Conservation (phyloP, 1,140 invertebrate genomes). For the Drosophila persimilis region DNA sequence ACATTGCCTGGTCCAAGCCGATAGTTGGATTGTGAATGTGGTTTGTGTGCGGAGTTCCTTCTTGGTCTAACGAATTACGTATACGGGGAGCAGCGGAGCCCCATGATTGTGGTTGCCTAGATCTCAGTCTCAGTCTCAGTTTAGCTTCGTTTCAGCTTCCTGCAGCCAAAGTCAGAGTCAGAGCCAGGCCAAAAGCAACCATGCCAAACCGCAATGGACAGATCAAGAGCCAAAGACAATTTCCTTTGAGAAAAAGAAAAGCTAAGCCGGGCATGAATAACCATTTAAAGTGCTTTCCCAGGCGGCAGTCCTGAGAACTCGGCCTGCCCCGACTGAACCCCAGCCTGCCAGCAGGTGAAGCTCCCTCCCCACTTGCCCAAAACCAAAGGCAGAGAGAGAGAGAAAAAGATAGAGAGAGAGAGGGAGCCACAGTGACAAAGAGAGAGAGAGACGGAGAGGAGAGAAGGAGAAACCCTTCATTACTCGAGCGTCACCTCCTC, state of each 20-base stretch:
- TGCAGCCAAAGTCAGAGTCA: conserved; percentile 32
- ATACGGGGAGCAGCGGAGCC: conserved; percentile 50
- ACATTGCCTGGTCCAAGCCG: conserved; percentile 50
- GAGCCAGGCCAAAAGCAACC: conserved; percentile 17
- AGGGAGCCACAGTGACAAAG: conserved; percentile 8
- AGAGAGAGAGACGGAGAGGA: not conserved
- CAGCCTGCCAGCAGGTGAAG: conserved; percentile 61
- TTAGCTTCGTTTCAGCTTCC: conserved; percentile 49
- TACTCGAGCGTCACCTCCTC: conserved; percentile 58
- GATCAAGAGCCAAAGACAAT: conserved; percentile 54
- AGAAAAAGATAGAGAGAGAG: conserved; percentile 6
- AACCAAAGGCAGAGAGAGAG: conserved; percentile 25
- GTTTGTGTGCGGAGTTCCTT: conserved; percentile 62
- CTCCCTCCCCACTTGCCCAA: conserved; percentile 36
- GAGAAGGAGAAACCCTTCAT: conserved; percentile 54
- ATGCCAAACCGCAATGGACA: conserved; percentile 52
- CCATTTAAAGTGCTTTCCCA: conserved; percentile 80
- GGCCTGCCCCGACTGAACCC: too few relatives aligned
- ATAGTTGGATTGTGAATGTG: conserved; percentile 33
- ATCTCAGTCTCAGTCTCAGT: not conserved
- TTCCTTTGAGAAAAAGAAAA: conserved; percentile 67
- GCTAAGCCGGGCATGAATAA: conserved; percentile 68
- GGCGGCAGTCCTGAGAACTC: conserved; percentile 72
- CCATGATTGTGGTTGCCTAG: conserved; percentile 57
- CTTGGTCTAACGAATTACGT: conserved; percentile 74